Base-by-base conservation (phyloP, 2,113 vertebrate genomes). In the Baryphthengus martii region DNA sequence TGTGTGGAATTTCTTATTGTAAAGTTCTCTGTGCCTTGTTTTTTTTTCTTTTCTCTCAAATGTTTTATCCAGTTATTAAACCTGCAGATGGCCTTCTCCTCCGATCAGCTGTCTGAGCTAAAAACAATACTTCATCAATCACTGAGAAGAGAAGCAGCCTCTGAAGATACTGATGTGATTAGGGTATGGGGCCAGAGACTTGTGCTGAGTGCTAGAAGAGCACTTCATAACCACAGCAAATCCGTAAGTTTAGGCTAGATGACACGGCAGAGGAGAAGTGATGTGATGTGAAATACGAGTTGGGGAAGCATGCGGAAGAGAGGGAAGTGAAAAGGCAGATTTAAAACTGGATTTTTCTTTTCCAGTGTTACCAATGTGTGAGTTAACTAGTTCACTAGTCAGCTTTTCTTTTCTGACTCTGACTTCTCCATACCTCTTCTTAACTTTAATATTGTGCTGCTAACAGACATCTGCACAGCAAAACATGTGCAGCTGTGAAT, bases 1-100 rank as follows among this genome's bases (percentile, higher is more conserved):
- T 86, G 17, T 56, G 39, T 93, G 79, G 88, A 96, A 94, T 90
- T 88, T 91, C 59, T 62, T 89, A 55, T 53, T 82, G 35, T 63
- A 90, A 79, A 44, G 6, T 62, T 55, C 44, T 70, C 45, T 37
- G 6, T 28, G 33, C 16, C 2, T 55, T 31, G 25, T 37, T 26
- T 56, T 28, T 26, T 33, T 23, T 42, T 49, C 49, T 13, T 44
- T 3, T 3, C 1, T 1, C 28, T 82, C 23, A n/a, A 40, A 83
- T 74, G 23, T 73, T 81, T 80, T 76, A 81, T 67, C 55, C 84
- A 44, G 66, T 91, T 85, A 31, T 42, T 62, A 59, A 81, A 49
- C 40, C 65, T 90, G 24, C 33, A 18, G 39, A 71, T 24, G 79
- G 29, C 56, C n/a, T 29, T 67, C 17, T 76, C 44, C 55, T 77